Conservation (phyloP, 1,140 invertebrate species). For the Condylostylus longicornis region DNA sequence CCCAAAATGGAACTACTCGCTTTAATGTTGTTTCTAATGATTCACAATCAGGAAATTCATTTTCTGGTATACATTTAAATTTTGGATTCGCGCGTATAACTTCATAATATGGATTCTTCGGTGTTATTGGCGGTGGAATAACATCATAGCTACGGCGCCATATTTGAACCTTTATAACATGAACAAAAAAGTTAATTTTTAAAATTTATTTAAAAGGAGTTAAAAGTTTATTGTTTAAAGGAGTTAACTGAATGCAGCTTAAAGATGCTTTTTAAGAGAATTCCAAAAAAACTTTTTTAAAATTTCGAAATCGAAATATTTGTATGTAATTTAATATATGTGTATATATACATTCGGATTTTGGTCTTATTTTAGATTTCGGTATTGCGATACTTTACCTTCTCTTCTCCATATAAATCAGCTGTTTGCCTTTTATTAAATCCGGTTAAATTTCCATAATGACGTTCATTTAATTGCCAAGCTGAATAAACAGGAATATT, state of each 20-base stretch:
- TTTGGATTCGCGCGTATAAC: constrained; percentile 37
- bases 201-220: not conserved
- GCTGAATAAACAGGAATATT: constrained; percentile 41
- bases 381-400: constrained; percentile 33
- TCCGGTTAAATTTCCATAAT: constrained; percentile 57
- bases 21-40: constrained; percentile 49
- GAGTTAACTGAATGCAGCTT: no score
- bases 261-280: no score
- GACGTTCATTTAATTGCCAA: constrained; percentile 58
- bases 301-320: no score
- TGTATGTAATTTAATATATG: no score
- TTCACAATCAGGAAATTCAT: constrained; percentile 45
- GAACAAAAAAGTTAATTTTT: constrained; percentile 6
- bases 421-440: constrained; percentile 55
- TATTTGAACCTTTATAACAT: constrained; percentile 33
- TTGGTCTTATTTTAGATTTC: no score
- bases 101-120: constrained; percentile 38
- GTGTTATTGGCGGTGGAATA: constrained; percentile 45
- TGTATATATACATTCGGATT: no score
- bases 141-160: constrained; percentile 54
- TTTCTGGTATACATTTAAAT: constrained; percentile 28
- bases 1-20: constrained; percentile 50
- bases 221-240: no score
- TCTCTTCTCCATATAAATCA: constrained; percentile 49
- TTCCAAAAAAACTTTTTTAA: no score